A percentile compares a stretch with the other conserved stretches of the same genome.
These are phyloP conservation scores for Callosobruchus maculatus DNA, from an alignment of 2,888 invertebrate genomes.

Conservation along the genomic window DNA sequence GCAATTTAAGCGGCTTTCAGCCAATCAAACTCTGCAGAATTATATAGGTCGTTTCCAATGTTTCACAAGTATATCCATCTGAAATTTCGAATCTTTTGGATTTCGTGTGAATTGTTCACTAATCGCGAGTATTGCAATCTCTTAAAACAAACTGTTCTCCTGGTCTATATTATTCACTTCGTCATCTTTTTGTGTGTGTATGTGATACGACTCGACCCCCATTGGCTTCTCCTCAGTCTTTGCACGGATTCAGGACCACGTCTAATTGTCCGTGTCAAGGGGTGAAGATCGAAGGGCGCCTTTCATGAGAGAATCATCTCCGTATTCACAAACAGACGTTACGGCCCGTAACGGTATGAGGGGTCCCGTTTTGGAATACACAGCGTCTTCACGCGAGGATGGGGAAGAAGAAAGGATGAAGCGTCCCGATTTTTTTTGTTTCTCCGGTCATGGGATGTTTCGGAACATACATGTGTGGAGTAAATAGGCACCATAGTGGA, in stretches of 20 bases:
- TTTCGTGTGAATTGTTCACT: too few relatives aligned
- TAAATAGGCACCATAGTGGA: too few relatives aligned
- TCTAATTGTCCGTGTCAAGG: conserved; percentile 28
- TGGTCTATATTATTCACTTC: too few relatives aligned
- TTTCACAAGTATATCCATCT: too few relatives aligned
- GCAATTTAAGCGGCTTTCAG: too few relatives aligned
- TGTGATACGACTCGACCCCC: conserved; percentile 38
- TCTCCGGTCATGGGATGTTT: too few relatives aligned
- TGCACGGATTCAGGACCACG: conserved; percentile 22
- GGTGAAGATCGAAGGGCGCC: conserved; percentile 10
- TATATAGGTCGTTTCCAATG: too few relatives aligned
- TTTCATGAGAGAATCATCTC: conserved; percentile 27
- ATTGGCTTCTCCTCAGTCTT: conserved; percentile 20
- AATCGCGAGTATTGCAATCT: too few relatives aligned
- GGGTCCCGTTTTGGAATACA: conserved; percentile 2
- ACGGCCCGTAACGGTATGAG: conserved; percentile 18
- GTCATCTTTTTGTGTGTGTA: not conserved
- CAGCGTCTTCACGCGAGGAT: not conserved
- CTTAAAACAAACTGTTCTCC: too few relatives aligned
- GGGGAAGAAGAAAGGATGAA: not conserved
- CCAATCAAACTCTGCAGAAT: too few relatives aligned
- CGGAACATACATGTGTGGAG: too few relatives aligned
- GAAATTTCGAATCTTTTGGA: too few relatives aligned
- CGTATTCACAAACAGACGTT: conserved; percentile 32
- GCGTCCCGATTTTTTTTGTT: not conserved